Base-by-base conservation (phyloP, 1,140 invertebrate species). In the Drosophila santomea region DNA sequence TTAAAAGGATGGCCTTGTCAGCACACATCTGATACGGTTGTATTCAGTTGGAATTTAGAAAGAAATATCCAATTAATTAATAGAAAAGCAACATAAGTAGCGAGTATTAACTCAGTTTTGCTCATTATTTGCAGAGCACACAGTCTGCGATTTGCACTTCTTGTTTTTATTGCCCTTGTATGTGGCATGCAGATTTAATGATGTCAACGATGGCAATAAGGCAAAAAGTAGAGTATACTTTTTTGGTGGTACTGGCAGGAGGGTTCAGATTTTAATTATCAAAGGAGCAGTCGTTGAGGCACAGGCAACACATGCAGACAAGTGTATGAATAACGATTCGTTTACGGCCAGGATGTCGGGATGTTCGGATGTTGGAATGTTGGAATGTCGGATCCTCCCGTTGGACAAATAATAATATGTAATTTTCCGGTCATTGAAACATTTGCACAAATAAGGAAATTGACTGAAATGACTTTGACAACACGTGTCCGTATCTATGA, bases 381-480 rank as follows among this genome's bases (percentile, higher is more conserved):
- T 6, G 39, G 39, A 2, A 41, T 38, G 36, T 14, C 12, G 41
- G n/a, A n/a, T 44, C 59, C 64, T 52, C 59, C 57, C 75, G 58
- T 79, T 69, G 78, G 78, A 86, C 74, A 86, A 88, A 86, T 86
- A 86, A 80, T 85, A 85, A 76, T 86, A 78, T 86, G 82, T 86
- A 86, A 86, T 86, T 86, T 86, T 86, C 82, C 82, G 82, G 82
- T 76, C 82, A 86, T 86, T 86, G 82, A 88, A 88, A 82, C 79
- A 86, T 56, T 86, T 88, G 79, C 68, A 57, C 82, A 86, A 82
- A 84, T 80, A 85, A 83, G 80, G 80, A 83, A 83, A 83, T 84
- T 84, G 80, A 81, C 80, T 72, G 71, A 71, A 82, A 82, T 78
- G 74, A 68, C 59, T 82, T 82, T 78, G 75, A 78, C 80, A 78